A percentile compares a stretch with the other conserved stretches of the same genome.
Conservation (phyloP, 2,113 vertebrate genomes). For the Elanus axillaris region DNA sequence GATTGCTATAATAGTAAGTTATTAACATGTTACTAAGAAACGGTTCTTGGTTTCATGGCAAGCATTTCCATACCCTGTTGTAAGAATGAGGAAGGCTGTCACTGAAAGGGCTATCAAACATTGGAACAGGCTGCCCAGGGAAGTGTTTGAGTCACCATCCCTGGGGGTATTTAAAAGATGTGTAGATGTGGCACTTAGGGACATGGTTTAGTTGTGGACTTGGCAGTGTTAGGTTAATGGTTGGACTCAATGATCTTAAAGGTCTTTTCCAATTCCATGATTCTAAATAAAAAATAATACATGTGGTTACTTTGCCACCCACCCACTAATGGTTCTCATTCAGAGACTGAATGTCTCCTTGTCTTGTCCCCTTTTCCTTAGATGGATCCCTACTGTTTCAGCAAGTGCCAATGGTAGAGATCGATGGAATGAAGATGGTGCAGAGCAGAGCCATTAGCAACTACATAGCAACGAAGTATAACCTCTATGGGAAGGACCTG, state of each 20-base stretch:
- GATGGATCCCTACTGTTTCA: constrained; percentile 79
- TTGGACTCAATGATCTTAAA: neutral
- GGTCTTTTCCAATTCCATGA: neutral
- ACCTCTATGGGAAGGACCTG: constrained; percentile 78
- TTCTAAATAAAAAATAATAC: neutral
- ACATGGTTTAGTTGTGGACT: neutral
- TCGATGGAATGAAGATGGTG: constrained; percentile 57
- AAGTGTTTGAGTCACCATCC: neutral
- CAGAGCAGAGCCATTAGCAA: constrained; percentile 58
- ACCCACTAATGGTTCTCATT: neutral
- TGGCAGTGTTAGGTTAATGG: neutral
- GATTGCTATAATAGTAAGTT: neutral
- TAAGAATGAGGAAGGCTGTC: neutral
- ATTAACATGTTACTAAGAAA: neutral
- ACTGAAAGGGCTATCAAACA: neutral
- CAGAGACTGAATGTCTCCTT: neutral
- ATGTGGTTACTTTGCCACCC: neutral
- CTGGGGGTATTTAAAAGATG: neutral
- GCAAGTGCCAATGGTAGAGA: constrained; percentile 89
- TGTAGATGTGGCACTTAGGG: neutral
- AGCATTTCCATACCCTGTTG: neutral
- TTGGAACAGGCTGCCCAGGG: neutral
- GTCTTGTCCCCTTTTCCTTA: neutral
- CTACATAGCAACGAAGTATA: constrained; percentile 82
- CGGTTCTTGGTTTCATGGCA: neutral